Conservation (phyloP, 2,797 vertebrate species). For the Eupleurogrammus muticus region DNA sequence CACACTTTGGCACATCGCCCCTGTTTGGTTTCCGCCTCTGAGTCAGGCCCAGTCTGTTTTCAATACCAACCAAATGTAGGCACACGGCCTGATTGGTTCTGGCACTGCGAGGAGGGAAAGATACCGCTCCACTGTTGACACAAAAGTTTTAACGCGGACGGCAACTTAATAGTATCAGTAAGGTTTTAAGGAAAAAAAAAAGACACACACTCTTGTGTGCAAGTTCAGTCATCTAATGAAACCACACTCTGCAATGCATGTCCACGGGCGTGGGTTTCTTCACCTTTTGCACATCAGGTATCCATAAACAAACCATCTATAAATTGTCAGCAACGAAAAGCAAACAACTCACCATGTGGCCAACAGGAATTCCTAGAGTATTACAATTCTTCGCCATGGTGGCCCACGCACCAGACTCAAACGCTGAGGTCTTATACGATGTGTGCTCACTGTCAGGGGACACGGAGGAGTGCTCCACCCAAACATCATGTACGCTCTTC, state of each 20-base stretch:
- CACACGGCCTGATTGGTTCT: conserved; percentile 37
- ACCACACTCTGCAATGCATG: background rate
- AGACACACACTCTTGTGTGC: background rate
- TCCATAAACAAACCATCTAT: background rate
- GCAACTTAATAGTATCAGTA: background rate
- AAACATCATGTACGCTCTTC: conserved; percentile 50
- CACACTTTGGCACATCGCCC: conserved; percentile 58
- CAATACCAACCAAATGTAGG: conserved; percentile 48
- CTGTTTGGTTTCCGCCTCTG: conserved; percentile 48
- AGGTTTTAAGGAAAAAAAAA: background rate
- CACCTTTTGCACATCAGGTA: background rate
- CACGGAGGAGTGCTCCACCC: conserved; percentile 73
- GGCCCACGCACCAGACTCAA: conserved; percentile 61
- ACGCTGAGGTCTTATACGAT: conserved; percentile 41
- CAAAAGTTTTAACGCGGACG: conserved; percentile 3
- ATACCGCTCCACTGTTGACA: conserved; percentile 18
- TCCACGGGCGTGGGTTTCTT: background rate
- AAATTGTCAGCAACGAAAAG: conserved; percentile 11
- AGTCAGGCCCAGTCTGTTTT: conserved; percentile 57
- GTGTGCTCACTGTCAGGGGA: conserved; percentile 38
- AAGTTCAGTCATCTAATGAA: background rate
- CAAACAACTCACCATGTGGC: conserved; percentile 89
- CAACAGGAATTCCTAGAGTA: conserved; percentile 85
- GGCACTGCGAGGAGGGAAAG: conserved; percentile 14
- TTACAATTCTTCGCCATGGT: conserved; percentile 91